These are phyloP conservation scores for Neosilurus mollespiculum DNA, from an alignment of 2,797 vertebrate genomes.

Conservation along the genomic window DNA sequence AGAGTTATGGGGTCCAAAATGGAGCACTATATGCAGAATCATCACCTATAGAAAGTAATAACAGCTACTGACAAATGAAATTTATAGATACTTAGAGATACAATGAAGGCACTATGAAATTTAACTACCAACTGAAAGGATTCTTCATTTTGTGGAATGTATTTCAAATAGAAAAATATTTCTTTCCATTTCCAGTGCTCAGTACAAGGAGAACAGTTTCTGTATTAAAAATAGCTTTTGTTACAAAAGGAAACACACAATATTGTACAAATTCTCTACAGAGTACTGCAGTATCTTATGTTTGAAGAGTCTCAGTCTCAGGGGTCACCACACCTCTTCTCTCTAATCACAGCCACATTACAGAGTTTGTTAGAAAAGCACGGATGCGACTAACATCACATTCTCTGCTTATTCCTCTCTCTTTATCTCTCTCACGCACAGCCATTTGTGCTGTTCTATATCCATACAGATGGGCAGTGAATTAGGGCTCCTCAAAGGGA, in stretches of 20 bases:
- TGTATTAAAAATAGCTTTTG: not conserved
- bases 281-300: not conserved
- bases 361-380: constrained; percentile 19
- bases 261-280: not conserved
- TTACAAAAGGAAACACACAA: constrained; percentile 3
- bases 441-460: constrained; percentile 14
- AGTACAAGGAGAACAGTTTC: not conserved
- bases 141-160: not conserved
- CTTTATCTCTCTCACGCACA: not conserved
- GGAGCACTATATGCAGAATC: not conserved
- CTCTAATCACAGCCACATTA: constrained; percentile 32
- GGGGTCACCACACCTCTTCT: not conserved
- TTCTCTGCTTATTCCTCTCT: not conserved
- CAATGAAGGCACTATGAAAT: not conserved
- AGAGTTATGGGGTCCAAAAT: not conserved
- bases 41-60: not conserved
- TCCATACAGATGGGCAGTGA: constrained; percentile 14
- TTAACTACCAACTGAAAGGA: not conserved
- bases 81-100: not conserved
- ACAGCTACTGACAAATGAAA: not conserved
- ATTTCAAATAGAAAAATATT: not conserved
- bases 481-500: not conserved
- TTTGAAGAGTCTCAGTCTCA: not conserved
- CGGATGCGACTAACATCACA: constrained; percentile 2
- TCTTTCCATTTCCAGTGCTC: not conserved